phyloP scores from a whole-genome alignment of 2,888 invertebrate species.

The Cacoxenus indagator region DNA sequence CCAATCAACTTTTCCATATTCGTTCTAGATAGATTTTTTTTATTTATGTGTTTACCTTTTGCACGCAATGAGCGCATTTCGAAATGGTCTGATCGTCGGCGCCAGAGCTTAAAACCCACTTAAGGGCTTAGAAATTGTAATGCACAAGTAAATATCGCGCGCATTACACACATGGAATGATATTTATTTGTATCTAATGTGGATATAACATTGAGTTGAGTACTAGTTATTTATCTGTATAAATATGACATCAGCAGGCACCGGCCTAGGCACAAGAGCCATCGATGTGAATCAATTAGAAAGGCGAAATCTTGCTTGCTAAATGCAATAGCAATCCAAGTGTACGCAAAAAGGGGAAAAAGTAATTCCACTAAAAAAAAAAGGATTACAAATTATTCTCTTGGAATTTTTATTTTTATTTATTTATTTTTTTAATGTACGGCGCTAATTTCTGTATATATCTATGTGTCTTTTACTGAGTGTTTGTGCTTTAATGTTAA shows the following conservation, averaged over 20 bases:
- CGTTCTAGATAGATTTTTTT: background rate
- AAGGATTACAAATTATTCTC: constrained; percentile 14
- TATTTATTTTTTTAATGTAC: background rate
- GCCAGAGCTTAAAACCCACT: constrained; percentile 62
- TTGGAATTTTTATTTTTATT: constrained; percentile 2
- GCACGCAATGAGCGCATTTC: constrained; percentile 48
- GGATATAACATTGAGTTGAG: constrained; percentile 4
- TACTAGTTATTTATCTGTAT: background rate
- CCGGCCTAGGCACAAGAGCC: background rate
- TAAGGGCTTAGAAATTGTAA: constrained; percentile 60
- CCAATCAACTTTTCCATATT: background rate
- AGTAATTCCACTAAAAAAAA: constrained; percentile 49
- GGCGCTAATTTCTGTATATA: background rate
- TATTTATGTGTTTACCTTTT: constrained; percentile 41
- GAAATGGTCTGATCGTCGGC: constrained; percentile 40
- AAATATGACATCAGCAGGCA: background rate
- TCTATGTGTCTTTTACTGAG: background rate
- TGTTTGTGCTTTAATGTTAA: background rate
- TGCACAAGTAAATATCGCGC: constrained; percentile 55
- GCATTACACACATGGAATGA: constrained; percentile 31
- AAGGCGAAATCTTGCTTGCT: constrained; percentile 55
- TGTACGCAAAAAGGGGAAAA: constrained; percentile 55
- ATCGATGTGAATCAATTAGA: constrained; percentile 56
- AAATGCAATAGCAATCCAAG: constrained; percentile 60
- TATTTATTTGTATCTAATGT: constrained; percentile 12